Evolutionary conservation across 2,797 vertebrate species (phyloP).

Genomic region (Bradypus variegatus): DNA sequence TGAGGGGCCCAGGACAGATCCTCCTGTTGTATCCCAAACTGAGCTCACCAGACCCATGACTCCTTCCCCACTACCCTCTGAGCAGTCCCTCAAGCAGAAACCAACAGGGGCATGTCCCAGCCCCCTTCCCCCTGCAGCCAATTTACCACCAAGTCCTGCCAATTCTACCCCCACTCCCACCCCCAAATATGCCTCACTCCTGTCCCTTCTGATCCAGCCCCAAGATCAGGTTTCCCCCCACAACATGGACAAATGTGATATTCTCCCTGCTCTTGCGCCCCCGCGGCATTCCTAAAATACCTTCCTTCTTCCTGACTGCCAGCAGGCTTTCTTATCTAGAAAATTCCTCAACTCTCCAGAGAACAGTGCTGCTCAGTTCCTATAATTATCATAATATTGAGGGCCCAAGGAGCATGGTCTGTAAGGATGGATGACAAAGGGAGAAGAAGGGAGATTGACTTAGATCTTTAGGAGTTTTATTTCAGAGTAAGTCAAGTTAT

Average conservation of each 20-base stretch:
- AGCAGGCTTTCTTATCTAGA: background rate
- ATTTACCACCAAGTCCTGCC: background rate
- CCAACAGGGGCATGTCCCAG: background rate
- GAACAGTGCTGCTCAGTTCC: background rate
- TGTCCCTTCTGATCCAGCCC: background rate
- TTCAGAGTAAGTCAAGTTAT: background rate
- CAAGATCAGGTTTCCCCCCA: background rate
- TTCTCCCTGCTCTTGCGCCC: background rate
- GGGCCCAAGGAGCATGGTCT: background rate
- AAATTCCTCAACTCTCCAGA: background rate
- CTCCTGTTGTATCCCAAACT: too few relatives aligned
- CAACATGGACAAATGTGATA: rapidly evolving
- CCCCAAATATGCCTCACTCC: background rate
- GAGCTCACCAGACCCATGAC: background rate
- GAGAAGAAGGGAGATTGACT: background rate
- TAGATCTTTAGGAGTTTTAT: background rate
- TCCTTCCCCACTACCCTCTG: background rate
- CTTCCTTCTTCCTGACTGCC: background rate
- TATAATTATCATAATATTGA: background rate
- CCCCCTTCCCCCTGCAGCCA: rapidly evolving
- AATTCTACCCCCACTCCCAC: rapidly evolving
- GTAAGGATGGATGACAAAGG: background rate
- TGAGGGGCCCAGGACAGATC: background rate
- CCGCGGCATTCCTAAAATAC: background rate
- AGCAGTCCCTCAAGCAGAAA: background rate